Percentiles rank a stretch among this genome's conserved stretches.
Conservation (phyloP, 2,888 invertebrate species). For the Drosophila mettleri region DNA sequence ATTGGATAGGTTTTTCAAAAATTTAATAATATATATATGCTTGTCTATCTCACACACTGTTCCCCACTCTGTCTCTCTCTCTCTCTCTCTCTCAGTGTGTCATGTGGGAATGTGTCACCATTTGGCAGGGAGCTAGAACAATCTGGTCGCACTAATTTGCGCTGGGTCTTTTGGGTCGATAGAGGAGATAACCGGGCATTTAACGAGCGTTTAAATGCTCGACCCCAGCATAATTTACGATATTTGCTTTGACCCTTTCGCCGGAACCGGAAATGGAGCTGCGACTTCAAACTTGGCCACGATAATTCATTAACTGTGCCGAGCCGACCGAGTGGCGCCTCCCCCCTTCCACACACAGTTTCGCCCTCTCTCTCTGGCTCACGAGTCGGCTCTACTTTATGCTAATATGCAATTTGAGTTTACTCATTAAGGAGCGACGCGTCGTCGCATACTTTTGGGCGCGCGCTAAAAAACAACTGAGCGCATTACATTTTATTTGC, state of each 20-base stretch:
- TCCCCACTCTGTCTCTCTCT: not conserved
- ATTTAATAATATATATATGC: slow-evolving; percentile 67
- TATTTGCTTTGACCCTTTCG: slow-evolving; percentile 65
- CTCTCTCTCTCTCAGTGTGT: slow-evolving; percentile 2
- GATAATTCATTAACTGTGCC: slow-evolving; percentile 43
- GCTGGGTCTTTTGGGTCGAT: slow-evolving; percentile 23
- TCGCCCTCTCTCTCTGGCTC: not conserved
- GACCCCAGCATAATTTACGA: slow-evolving; percentile 61
- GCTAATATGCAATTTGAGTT: slow-evolving; percentile 51
- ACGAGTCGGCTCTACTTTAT: slow-evolving; percentile 38
- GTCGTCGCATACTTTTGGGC: slow-evolving; percentile 12
- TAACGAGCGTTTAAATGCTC: slow-evolving; percentile 64
- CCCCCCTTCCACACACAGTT: too few species aligned
- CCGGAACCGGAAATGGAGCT: not conserved
- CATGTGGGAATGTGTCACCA: slow-evolving; percentile 40
- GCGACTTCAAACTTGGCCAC: slow-evolving; percentile 10
- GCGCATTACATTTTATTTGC: slow-evolving; percentile 4
- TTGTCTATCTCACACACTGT: too few species aligned
- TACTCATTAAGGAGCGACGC: not conserved
- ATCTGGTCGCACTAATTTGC: slow-evolving; percentile 27
- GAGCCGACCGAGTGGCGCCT: too few species aligned
- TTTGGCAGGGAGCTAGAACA: not conserved
- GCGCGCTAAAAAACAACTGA: slow-evolving; percentile 8
- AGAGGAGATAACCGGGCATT: slow-evolving; percentile 43
- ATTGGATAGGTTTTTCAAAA: slow-evolving; percentile 43